Percentiles rank a stretch among this genome's conserved stretches.
Conservation (phyloP, 2,797 vertebrate genomes). For the Mycteria americana region DNA sequence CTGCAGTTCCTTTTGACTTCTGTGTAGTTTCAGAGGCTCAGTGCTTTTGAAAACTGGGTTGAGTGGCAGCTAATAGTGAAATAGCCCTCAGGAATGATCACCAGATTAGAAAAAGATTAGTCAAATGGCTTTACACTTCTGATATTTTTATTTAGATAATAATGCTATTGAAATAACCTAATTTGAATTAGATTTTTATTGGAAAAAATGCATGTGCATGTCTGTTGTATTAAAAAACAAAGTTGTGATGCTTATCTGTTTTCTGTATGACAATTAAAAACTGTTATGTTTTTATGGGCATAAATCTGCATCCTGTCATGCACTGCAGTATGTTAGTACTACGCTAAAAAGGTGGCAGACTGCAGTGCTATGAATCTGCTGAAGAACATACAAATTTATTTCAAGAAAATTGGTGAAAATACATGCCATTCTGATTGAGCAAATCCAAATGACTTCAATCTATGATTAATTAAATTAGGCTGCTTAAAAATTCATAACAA, state of each 20-base stretch:
- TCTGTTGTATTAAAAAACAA: background rate
- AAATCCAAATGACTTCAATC: background rate
- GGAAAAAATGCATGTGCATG: background rate
- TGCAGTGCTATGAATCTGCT: background rate
- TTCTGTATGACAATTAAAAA: background rate
- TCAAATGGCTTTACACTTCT: background rate
- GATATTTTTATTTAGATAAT: background rate
- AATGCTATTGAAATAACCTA: background rate
- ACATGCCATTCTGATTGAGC: background rate
- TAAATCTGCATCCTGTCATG: background rate
- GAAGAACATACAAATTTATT: background rate
- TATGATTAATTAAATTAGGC: background rate
- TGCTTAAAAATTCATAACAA: background rate
- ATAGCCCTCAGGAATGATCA: background rate
- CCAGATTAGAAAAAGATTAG: slow-evolving; percentile 5
- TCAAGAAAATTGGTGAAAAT: background rate
- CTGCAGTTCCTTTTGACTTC: background rate
- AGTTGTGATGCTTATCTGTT: background rate
- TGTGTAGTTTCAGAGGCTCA: background rate
- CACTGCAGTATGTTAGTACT: background rate
- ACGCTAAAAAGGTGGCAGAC: background rate
- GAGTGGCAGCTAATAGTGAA: background rate
- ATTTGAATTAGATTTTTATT: background rate
- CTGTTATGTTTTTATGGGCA: background rate
- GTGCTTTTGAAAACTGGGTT: slow-evolving; percentile 8